Base-by-base conservation (phyloP, 2,888 invertebrate genomes). In the Agriopis leucophaearia region DNA sequence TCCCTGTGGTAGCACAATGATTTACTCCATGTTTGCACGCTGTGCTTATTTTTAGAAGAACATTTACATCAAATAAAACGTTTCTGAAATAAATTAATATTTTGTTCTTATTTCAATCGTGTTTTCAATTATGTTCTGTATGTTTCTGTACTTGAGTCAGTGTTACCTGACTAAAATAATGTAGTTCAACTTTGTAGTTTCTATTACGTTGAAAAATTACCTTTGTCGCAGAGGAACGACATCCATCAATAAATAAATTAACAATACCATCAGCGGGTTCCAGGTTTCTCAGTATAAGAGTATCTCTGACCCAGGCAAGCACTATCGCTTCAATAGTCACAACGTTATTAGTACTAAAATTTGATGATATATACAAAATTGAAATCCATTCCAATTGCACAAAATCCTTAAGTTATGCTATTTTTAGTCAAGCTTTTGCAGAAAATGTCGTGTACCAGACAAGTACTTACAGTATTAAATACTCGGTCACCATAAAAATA, bases 1-100 rank as follows among this genome's bases (percentile, higher is more conserved):
- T 73, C 69, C 63, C 67, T 73, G 67, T 55, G 62, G 65, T 44
- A 54, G 63, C 51, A 48, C 55, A 61, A 71, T 71, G 65, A 71
- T 74, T 72, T 70, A 69, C 69, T 69, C 59, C 57, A 50, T 66
- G 56, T 60, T 48, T 48, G 60, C 38, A 64, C 50, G 61, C 61
- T 48, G 54, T 36, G 27, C 36, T 51, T 66, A 55, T 55, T 66
- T 64, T 66, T 55, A 66, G 64, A 8, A 38, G 50, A 47, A 47
- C 42, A 48, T 58, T 44, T 60, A 15, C 45, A 65, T 35, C 18
- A 48, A 48, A 59, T 57, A 13, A 35, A 44, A n/a, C 42, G 13
- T n/a, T 56, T 45, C 15, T 56, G n/a, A 35, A 45, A 57, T 45
- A n/a, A 57, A 36, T 45, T 35, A 15, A 8, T 10, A 6, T 45